Base-by-base conservation (phyloP, 2,113 vertebrate species). In the Henicopernis longicauda region DNA sequence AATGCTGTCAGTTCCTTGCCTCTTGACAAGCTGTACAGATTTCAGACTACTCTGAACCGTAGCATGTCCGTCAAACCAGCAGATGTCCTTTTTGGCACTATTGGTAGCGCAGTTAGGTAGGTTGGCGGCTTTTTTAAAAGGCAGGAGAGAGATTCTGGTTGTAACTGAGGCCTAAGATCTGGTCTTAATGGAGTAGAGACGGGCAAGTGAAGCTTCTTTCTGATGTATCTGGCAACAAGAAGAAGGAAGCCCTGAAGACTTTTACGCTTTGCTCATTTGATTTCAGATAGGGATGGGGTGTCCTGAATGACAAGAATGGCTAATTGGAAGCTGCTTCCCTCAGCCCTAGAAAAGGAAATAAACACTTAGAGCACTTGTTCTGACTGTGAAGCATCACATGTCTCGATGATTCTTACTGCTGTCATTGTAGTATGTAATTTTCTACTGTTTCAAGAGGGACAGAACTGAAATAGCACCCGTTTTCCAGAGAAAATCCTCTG, bases 1-100 rank as follows among this genome's bases (percentile, higher is more conserved):
- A 95, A 91, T 45, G 72, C 93, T 95, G 94, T 91, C 94, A 94
- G 65, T 77, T 92, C 69, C 65, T 86, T 93, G 76, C 78, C 63
- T 96, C 44, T 85, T 95, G 93, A 96, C 85, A 96, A 81, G 71
- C 62, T 79, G 81, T 63, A 82, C 81, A 36, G 77, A 80, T 79
- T 96, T 96, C 86, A 79, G 83, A 77, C 70, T 82, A n/a, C 79
- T 92, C 66, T 72, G 65, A 86, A 70, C 86, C 2, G 0, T 69
- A 69, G 40, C 94, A 57, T 90, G 92, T 86, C 96, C 94, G 72
- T 96, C 93, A 96, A 93, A 87, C 13, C 77, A 49, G 72, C 91
- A 96, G 96, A 96, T 84, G 82, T 95, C 90, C 77, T 90, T 82
- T 94, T 34, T 80, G 82, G 95, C 63, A 52, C 23, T n/a, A 1